phyloP scores from a whole-genome alignment of 2,797 vertebrate genomes.

The Neosilurus hyrtlii region DNA sequence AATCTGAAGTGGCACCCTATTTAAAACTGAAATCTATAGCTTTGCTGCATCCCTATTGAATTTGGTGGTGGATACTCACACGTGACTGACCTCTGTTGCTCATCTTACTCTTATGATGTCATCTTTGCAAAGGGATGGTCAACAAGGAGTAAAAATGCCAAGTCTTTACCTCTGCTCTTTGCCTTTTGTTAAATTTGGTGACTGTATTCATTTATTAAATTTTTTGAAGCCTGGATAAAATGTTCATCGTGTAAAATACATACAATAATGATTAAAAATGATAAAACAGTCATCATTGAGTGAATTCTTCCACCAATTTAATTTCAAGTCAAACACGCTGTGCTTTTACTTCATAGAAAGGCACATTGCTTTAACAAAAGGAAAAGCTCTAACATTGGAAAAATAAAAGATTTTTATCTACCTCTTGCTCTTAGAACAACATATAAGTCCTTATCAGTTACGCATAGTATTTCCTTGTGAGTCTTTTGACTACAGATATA shows the following conservation, averaged over 20 bases:
- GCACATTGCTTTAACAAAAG: neutral
- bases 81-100: neutral
- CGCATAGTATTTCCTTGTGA: neutral
- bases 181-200: neutral
- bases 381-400: neutral
- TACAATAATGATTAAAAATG: neutral
- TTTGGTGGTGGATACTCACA: neutral
- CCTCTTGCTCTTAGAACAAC: neutral
- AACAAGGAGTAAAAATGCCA: neutral
- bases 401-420: neutral
- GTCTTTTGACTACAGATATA: neutral
- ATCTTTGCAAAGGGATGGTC: neutral
- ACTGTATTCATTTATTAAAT: neutral
- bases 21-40: neutral
- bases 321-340: neutral
- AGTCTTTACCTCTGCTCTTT: neutral
- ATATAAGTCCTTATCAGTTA: neutral
- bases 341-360: neutral
- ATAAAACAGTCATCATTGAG: neutral
- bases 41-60: neutral
- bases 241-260: neutral
- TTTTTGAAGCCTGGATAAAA: neutral
- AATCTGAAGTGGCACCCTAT: neutral
- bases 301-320: neutral
- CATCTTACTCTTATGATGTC: neutral